These are phyloP conservation scores for Sinhomidia bicolor DNA, from an alignment of 2,888 invertebrate species.

Conservation along the genomic window DNA sequence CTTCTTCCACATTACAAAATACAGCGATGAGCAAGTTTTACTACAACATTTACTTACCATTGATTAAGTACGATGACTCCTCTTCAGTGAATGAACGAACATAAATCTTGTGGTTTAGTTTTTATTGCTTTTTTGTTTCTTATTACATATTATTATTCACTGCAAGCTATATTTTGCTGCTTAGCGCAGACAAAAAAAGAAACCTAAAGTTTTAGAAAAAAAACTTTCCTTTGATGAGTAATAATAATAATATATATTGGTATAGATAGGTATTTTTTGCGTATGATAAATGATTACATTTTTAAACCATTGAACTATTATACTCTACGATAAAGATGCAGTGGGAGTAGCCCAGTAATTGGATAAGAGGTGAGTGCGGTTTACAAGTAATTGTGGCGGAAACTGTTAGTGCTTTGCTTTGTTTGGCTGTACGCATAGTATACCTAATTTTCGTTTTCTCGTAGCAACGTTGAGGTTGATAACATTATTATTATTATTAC, in stretches of 20 bases:
- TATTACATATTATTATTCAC: not conserved
- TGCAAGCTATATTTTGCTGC: not conserved
- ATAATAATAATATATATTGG: not conserved
- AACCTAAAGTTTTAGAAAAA: no score
- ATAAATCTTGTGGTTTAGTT: no score
- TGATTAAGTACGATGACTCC: no score
- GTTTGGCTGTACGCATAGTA: not conserved
- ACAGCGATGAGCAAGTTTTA: no score
- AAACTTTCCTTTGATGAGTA: not conserved
- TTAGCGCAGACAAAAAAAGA: constrained; percentile 3
- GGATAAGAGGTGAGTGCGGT: constrained; percentile 40
- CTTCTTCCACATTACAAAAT: no score
- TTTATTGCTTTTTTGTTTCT: no score
- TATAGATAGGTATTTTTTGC: not conserved
- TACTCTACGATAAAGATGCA: not conserved
- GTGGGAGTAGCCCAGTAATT: not conserved
- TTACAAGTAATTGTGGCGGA: constrained; percentile 64
- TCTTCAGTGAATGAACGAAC: no score
- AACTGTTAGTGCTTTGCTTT: no score
- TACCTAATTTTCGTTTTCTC: constrained; percentile 10
- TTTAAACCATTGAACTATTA: not conserved
- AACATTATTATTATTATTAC: constrained; percentile 38
- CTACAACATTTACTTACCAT: no score
- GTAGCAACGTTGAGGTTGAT: constrained; percentile 46
- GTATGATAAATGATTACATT: not conserved